Base-by-base conservation (phyloP, 2,113 vertebrate genomes). In the Megaceryle maxima region DNA sequence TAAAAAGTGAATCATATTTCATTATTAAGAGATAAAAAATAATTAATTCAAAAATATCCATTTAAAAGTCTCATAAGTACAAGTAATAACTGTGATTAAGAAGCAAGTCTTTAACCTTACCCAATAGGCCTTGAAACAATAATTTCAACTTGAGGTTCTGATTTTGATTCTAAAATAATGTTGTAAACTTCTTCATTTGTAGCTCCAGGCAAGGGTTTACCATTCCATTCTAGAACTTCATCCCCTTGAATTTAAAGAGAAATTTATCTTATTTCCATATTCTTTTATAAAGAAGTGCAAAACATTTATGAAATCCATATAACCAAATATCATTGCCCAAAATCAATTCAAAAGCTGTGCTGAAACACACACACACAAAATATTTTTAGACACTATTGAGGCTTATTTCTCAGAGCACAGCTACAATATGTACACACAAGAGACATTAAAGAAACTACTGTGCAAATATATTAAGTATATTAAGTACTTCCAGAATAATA, bases 181-280 rank as follows among this genome's bases (percentile, higher is more conserved):
- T 99, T 99, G 99, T 99, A 99, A 97, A 99, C 99, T 98, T 99
- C 99, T 98, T 99, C 99, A 98, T 99, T 99, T 97, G 99, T 99
- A 97, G 99, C 99, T 97, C 99, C 99, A 46, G 99, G 99, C 97
- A 99, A 98, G 37, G 99, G 98, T 98, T 99, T 99, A 83, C 99
- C 98, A 90, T 99, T 99, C 99, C 99, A 99, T 97, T 99, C 99
- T 97, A 99, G 97, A 95, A 99, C 99, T 98, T 99, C 99, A 92
- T 99, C 99, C 94, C 99, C 99, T 99, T 97, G 79, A 98, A 98
- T 97, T 97, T 96, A 98, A 98, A 98, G 91, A 98, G 60, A 98
- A 97, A 74, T 81, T 97, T 94, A 94, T 97, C 63, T 97, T 90
- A 97, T 76, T 92, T 96, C 68, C 70, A 78, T 86, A 89, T 84